A percentile compares a stretch with the other conserved stretches of the same genome.
These are phyloP conservation scores for Drosophila tsacasi DNA, from an alignment of 1,140 invertebrate genomes.

Conservation along the genomic window DNA sequence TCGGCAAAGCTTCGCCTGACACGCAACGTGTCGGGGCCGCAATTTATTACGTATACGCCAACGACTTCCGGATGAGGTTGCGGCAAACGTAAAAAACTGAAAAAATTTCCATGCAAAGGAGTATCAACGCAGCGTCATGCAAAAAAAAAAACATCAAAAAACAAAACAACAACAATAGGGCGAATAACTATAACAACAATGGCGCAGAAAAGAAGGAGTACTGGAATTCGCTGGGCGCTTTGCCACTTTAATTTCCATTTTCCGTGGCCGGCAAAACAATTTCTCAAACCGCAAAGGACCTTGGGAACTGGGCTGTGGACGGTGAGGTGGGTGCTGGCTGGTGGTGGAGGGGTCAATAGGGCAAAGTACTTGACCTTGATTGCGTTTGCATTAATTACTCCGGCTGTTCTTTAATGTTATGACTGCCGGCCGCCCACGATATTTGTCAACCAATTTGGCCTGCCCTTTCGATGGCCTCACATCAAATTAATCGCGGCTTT, in stretches of 20 bases:
- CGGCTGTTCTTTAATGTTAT: slow-evolving; percentile 71
- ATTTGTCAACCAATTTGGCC: slow-evolving; percentile 64
- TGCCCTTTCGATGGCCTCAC: slow-evolving; percentile 47
- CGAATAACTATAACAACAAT: slow-evolving; percentile 39
- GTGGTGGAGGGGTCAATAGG: slow-evolving; percentile 62
- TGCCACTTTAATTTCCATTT: slow-evolving; percentile 79
- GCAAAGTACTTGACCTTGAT: slow-evolving; percentile 82
- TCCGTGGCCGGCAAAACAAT: slow-evolving; percentile 73
- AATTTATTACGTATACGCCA: slow-evolving; percentile 80
- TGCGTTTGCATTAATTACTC: slow-evolving; percentile 81
- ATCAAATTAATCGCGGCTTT: slow-evolving; percentile 50
- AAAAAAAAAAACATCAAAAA: background rate
- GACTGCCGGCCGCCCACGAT: slow-evolving; percentile 56
- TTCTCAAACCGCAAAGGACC: slow-evolving; percentile 50
- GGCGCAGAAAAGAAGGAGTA: slow-evolving; percentile 3
- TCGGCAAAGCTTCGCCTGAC: slow-evolving; percentile 52
- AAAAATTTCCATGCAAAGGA: slow-evolving; percentile 61
- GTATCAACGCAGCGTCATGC: slow-evolving; percentile 25
- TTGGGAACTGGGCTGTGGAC: slow-evolving; percentile 18
- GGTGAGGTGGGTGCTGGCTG: background rate
- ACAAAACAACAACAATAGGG: background rate
- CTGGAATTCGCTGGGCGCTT: slow-evolving; percentile 61
- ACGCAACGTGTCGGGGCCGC: slow-evolving; percentile 62
- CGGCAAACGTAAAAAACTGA: slow-evolving; percentile 26
- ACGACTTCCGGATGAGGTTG: slow-evolving; percentile 70